Base-by-base conservation (phyloP, 2,888 invertebrate species). In the Papilio gigon region DNA sequence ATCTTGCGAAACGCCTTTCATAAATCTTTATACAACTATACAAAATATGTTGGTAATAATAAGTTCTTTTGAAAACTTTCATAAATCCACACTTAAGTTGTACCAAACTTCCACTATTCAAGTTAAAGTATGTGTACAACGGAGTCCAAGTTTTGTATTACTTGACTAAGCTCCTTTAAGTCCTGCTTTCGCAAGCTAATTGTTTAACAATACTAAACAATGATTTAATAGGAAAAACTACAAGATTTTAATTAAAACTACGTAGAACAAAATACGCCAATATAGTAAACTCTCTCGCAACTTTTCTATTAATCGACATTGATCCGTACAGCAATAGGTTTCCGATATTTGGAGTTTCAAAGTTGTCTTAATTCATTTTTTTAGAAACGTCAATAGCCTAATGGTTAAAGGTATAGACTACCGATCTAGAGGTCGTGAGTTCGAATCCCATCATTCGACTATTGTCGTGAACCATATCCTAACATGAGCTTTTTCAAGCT, bases 101-200 rank as follows among this genome's bases (percentile, higher is more conserved):
- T 30, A 30, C 30, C 30, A 56, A 56, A 56, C 30, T 56, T 53
- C 53, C 53, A 56, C 53, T 17, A 17, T 56, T 56, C 53, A 56
- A 53, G 25, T 53, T 53, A 53, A 53, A 53, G 53, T 53, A 53
- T 25, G 11, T n/a, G 47, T 47, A 22, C 22, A 47, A 47, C 47
- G 11, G 4, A 47, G 22, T 47, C 22, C 3, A 47, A 47, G 47
- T 47, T 47, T 12, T 22, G 47, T 47, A 17, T 42, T 42, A 53
- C 53, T 53, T 53, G n/a, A 53, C 53, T 53, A 53, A 53, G n/a
- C 30, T 53, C 53, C 30, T 53, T 30, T n/a, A 53, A 53, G 27
- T 30, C 53, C 30, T n/a, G 30, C 53, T 30, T 30, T 30, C 30
- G n/a, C 25, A 27, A 53, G 30, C 17, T 30, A 30, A 53, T 53